A percentile compares a stretch with the other conserved stretches of the same genome.
These are phyloP conservation scores for human DNA, from an alignment of 2,113 vertebrate genomes.

Conservation along the genomic window DNA sequence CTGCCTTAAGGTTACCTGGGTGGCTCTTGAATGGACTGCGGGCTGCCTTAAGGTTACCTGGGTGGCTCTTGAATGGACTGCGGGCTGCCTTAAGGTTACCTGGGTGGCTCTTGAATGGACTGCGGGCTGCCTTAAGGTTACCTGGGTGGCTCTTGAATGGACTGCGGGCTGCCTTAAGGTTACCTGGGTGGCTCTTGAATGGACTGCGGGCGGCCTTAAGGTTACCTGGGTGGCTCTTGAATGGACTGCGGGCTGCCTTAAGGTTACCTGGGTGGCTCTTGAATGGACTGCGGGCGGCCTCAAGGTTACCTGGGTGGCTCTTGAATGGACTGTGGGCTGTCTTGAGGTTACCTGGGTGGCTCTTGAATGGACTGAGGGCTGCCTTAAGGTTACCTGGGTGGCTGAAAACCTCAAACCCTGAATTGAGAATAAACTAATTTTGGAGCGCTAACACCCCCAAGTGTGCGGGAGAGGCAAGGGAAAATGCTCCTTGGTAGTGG, in stretches of 20 bases:
- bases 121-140: not conserved
- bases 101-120: not conserved
- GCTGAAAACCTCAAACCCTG: not conserved
- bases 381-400: not conserved
- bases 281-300: not conserved
- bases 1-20: not conserved
- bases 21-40: not conserved
- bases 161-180: not conserved
- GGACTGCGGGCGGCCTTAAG: no score
- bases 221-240: no score
- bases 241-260: no score
- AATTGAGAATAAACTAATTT: not conserved
- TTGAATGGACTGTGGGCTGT: not conserved
- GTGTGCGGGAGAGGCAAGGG: not conserved
- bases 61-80: not conserved
- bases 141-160: not conserved
- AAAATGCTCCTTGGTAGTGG: no score
- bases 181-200: not conserved
- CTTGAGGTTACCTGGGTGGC: no score
- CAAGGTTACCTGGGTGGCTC: not conserved
- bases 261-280: no score
- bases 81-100: not conserved
- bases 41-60: not conserved
- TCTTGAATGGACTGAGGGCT: not conserved
- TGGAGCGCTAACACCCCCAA: not conserved